Evolutionary conservation across 2,797 vertebrate genomes (phyloP), one percentile per base, ranked within the genome.

Genomic region (Clarias pachynema): DNA sequence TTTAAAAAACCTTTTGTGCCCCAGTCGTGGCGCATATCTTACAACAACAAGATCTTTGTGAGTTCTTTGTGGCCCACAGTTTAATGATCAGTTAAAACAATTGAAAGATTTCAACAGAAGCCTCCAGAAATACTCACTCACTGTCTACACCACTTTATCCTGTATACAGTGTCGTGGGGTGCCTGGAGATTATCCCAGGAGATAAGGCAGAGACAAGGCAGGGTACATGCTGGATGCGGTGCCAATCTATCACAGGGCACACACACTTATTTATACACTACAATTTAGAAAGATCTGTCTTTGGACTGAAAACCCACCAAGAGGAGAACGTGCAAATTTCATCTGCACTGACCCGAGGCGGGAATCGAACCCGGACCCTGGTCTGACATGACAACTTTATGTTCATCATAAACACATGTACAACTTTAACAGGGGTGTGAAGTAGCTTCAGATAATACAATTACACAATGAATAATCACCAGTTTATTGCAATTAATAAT

Each of bases 401-500:
- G 10, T 37, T 44, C 10, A 44, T 72, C 22, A 53, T 12, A 75
- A 53, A 75, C 29, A 16, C 49, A 12, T 65, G 8, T 29, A 26
- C 5, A 26, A 9, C 29, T 29, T 37, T 40, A 70, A 40, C 34
- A 24, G 68, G 34, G 18, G 9, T 12, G 34, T 70, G 44, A 49
- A 12, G 34, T 62, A 69, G 74, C 18, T 62, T 79, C 57, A 40
- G 31, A 10, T 40, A 40, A 63, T 44, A n/a, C 10, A n/a, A 63
- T 15, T 44, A 63, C 14, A 63, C 9, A 80, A 79, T 18, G 34
- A 79, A 69, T 60, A 59, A 29, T 22, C 37, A 72, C 66, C 53
- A 6, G 26, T 69, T 62, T 44, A 79, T 69, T 84, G 22, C 26
- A 24, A 84, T 40, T 31, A 60, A 44, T 84, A 62, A 37, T n/a